Conservation (phyloP, 1,140 invertebrate genomes). For the Pseudobourletiella spinata region DNA sequence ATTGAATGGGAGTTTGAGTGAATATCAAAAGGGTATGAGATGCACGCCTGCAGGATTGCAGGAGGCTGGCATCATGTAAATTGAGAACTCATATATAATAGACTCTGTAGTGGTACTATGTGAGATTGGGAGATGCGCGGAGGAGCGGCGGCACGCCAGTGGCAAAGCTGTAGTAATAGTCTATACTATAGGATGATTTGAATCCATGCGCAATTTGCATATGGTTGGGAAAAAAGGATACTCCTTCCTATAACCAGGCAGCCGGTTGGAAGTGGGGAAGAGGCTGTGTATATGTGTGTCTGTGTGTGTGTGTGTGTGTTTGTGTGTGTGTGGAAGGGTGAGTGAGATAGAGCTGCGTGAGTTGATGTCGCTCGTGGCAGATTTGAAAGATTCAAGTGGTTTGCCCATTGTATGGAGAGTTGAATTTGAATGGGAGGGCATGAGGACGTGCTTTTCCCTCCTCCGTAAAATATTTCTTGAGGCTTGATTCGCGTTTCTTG, state of each 20-base stretch:
- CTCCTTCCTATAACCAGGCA: background rate
- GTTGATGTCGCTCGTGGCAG: background rate
- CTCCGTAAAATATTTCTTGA: constrained; percentile 2
- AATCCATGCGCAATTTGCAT: constrained; percentile 21
- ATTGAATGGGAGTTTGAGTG: no score
- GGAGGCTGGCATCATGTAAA: no score
- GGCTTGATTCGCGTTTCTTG: background rate
- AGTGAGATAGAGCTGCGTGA: background rate
- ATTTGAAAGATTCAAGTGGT: background rate
- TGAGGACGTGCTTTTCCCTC: background rate
- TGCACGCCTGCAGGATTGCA: no score
- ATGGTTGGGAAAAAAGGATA: background rate
- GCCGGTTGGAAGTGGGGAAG: background rate
- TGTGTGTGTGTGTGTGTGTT: background rate
- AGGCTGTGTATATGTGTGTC: background rate
- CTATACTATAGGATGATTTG: background rate
- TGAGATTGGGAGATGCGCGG: background rate
- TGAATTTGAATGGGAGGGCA: background rate
- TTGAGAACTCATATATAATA: no score
- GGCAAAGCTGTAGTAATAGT: background rate
- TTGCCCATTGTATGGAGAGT: background rate
- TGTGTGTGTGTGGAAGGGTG: background rate
- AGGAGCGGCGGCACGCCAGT: background rate
- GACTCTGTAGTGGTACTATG: no score
- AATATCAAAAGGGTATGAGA: no score